These are phyloP conservation scores for Diarsia mendica DNA, from an alignment of 2,888 invertebrate genomes.

Conservation along the genomic window DNA sequence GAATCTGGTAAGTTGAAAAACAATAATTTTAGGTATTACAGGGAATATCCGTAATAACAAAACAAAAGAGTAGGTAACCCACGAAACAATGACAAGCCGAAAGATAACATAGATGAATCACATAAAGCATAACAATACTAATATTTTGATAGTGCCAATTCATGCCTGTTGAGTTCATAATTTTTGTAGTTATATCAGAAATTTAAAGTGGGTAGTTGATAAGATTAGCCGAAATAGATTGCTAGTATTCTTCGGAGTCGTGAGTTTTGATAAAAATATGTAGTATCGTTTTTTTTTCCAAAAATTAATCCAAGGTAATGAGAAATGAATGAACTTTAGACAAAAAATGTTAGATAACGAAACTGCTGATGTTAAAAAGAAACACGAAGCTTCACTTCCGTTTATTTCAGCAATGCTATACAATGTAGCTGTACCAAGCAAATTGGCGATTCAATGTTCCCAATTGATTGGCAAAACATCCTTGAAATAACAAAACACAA, in stretches of 20 bases:
- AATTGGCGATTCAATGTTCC: constrained; percentile 53
- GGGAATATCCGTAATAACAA: neutral
- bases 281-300: neutral
- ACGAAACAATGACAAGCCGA: constrained; percentile 38
- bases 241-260: constrained; percentile 6
- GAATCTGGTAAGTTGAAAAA: constrained; percentile 83
- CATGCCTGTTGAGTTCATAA: constrained; percentile 32
- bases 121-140: constrained; percentile 21
- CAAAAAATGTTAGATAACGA: neutral
- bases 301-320: neutral
- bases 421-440: constrained; percentile 28
- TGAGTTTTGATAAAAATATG: constrained; percentile 22
- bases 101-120: constrained; percentile 46
- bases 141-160: constrained; percentile 39
- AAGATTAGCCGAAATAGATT: constrained; percentile 40
- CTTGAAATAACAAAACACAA: constrained; percentile 63
- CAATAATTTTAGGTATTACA: neutral
- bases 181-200: constrained; percentile 35
- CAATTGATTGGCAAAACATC: constrained; percentile 70
- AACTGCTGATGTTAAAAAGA: constrained; percentile 16
- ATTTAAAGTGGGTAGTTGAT: constrained; percentile 30
- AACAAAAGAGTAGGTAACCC: constrained; percentile 25
- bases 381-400: constrained; percentile 55
- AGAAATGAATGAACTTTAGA: too few relatives aligned
- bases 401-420: constrained; percentile 26